phyloP scores from a whole-genome alignment of 1,140 invertebrate species.

The Camponotus pennsylvanicus region DNA sequence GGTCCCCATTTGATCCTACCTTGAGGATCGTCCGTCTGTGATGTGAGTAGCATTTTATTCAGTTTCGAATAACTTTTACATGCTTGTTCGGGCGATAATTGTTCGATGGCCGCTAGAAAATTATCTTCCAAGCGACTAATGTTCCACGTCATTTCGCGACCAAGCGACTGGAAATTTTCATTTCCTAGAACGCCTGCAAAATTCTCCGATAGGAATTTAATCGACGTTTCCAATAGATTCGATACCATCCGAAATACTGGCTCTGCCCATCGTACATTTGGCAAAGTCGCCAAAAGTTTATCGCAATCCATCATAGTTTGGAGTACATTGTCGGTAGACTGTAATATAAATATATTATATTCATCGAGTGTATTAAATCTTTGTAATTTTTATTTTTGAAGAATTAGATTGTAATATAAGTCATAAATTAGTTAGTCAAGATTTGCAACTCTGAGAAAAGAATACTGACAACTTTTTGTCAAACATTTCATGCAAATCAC shows the following conservation, averaged over 20 bases:
- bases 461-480: constrained; percentile 3
- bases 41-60: constrained; percentile 81
- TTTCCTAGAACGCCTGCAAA: constrained; percentile 89
- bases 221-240: constrained; percentile 89
- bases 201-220: constrained; percentile 89
- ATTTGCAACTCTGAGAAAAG: neutral
- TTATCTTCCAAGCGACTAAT: constrained; percentile 90
- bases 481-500: neutral
- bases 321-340: constrained; percentile 89
- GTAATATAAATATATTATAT: neutral
- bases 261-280: constrained; percentile 91
- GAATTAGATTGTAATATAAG: neutral
- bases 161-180: constrained; percentile 89
- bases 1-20: constrained; percentile 82
- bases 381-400: neutral
- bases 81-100: constrained; percentile 90
- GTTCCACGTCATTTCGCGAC: constrained; percentile 89
- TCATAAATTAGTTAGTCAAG: neutral
- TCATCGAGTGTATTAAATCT: neutral
- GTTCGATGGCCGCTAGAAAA: constrained; percentile 88
- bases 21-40: constrained; percentile 78
- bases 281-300: constrained; percentile 89
- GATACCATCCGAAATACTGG: constrained; percentile 89
- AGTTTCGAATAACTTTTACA: constrained; percentile 89
- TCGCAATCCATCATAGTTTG: constrained; percentile 91